Evolutionary conservation across 2,797 vertebrate species (phyloP), one percentile per base, ranked within the genome.

Genomic region (Trachurus trachurus): DNA sequence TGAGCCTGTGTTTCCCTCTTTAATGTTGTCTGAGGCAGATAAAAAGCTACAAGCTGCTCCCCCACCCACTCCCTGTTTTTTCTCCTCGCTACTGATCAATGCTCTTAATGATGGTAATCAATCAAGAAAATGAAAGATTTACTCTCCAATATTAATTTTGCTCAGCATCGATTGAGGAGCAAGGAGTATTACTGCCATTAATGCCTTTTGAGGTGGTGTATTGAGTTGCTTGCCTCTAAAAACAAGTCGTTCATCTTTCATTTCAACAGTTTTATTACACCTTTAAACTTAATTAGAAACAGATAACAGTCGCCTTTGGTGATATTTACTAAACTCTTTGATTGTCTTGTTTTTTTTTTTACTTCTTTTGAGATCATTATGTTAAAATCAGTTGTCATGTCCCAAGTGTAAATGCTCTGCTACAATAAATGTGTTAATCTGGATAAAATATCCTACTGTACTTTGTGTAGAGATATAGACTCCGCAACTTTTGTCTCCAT

Each of bases 91-190:
- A 64, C 88, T 92, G 91, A 93, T 94, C 92, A 93, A 93, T 94
- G 90, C 69, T 76, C 83, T 86, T 93, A 93, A 94, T 93, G 92
- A 91, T 11, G 86, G 87, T 26, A 82, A 94, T 94, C 91, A 92
- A 92, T 94, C 91, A 93, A 85, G 88, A 93, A 92, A 93, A 91
- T 87, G 87, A 91, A 93, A 90, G 89, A 93, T 94, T 93, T 92
- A 91, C 90, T 89, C 85, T 90, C 90, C 87, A 71, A 92, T 94
- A 94, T 94, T 91, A 90, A 94, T 93, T 93, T 93, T 93, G 87
- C 86, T 73, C 78, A 49, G 87, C 92, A 94, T 94, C 90, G 92
- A 94, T 93, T 88, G 82, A 87, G 85, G 85, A 87, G 87, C 45
- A 71, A 80, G 76, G 88, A 92, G 89, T 89, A 92, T 93, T 88